Base-by-base conservation (phyloP, 2,113 vertebrate genomes). In the Lepus americanus region DNA sequence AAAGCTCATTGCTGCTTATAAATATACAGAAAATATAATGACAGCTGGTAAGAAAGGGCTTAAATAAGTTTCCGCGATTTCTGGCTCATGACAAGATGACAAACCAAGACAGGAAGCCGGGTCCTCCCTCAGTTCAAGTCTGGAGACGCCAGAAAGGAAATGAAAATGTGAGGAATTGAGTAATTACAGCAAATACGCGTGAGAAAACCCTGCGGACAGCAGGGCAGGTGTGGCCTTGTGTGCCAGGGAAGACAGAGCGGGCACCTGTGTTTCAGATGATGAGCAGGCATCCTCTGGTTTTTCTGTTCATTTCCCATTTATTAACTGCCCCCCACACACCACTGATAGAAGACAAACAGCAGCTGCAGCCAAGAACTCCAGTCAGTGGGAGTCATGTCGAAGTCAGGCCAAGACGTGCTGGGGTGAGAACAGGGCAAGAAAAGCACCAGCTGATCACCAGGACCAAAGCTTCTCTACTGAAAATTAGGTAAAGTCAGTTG, bases 41-140 rank as follows among this genome's bases (percentile, higher is more conserved):
- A 39, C 36, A 79, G 66, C 51, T 88, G 39, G 72, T 73, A 83
- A 85, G 19, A 39, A 53, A 69, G 39, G n/a, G 16, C 27, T 72
- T 66, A 79, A 83, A 81, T 88, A 82, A 87, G 17, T 73, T 31
- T 72, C 27, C 63, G 63, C 66, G 49, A 82, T 73, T 94, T 82
- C 64, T 78, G 67, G 13, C 84, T 92, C 61, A 70, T 63, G 39
- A 70, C 31, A 92, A 88, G 33, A 89, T 85, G 84, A 89, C 61
- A 92, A 89, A 23, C 17, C 53, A 92, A 67, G 12, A 20, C 61
- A 61, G 19, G 49, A 29, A 64, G 51, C 53, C 64, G 29, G 3
- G 3, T 55, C 17, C 19, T 53, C 36, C 22, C 1, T 33, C 31
- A 74, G 25, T 31, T 78, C 22, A 44, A 16, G 53, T 33, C 36